Evolutionary conservation across 2,797 vertebrate species (phyloP), one percentile per base, ranked within the genome.

Genomic region (Emydoidea blandingii): DNA sequence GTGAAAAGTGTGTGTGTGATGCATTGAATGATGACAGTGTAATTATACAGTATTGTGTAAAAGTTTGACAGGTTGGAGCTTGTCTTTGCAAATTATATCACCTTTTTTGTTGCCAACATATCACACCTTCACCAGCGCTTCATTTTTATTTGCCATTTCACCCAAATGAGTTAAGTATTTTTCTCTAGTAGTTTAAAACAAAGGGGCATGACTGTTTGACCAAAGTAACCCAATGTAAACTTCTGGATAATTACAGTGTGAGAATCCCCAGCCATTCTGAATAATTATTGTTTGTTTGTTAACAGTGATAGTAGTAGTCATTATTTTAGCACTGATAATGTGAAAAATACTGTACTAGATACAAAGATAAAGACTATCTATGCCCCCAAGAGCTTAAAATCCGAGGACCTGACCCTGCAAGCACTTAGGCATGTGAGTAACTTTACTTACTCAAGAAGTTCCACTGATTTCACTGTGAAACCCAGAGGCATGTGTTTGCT

Each of bases 51-150:
- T 62, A 84, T 56, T 4, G 12, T 94, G 88, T 87, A 85, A 83
- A 93, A 93, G 31, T 96, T 90, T 79, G 86, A 93, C 94, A 91
- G 79, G 86, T 95, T 92, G 94, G 59, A 95, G 83, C 85, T 93
- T 94, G 87, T 91, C 88, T 95, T 93, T 81, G 88, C 84, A 83
- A 18, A 85, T 91, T 56, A 59, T 79, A 89, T 59, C 57, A 41
- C 86, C 85, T 94, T 37, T 2, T 31, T 47, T 87, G 0, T 4
- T 44, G 37, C 53, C 4, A 0, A 23, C 79, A 83, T 16, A 68
- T 68, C 86, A 83, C 81, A 89, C 86, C 74, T 81, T 91, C 90
- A 76, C 76, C 91, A 92, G 29, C 52, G 37, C 68, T 87, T 94
- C 14, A 25, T 95, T 96, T 89, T 72, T 72, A 72, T 31, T 79